Base-by-base conservation (phyloP, 1,140 invertebrate genomes). In the Leptinotarsa texana region DNA sequence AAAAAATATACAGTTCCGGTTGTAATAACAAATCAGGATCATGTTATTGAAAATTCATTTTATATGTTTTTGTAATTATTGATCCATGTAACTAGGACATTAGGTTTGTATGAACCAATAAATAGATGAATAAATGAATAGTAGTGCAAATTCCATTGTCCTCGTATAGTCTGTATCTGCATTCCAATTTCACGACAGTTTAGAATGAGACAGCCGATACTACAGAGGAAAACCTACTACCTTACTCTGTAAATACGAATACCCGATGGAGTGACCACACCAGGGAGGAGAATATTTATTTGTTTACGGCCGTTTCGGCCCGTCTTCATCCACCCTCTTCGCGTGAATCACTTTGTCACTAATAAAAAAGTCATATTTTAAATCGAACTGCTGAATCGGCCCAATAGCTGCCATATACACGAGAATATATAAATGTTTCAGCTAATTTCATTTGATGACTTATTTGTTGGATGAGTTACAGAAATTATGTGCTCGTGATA, bases 301-400 rank as follows among this genome's bases (percentile, higher is more conserved):
- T 67, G 65, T 67, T 67, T 67, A 67, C 65, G 65, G 65, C 33
- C 65, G 24, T 42, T 67, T 42, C 65, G 18, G 33, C 17, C n/a
- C 65, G 65, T 67, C 65, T 67, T 67, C 24, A 67, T 67, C 65
- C 33, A 67, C 65, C 65, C 65, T 67, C 24, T 67, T 67, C 65
- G 65, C 65, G 65, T 67, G 65, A 67, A 67, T 67, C 65, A 67
- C 65, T 67, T 67, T 24, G 65, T 42, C 33, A 24, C 65, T 67
- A 67, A 67, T 67, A 67, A 67, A 67, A 67, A 67, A 42, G 65
- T 67, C 65, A 67, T 67, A 67, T 67, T 67, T 67, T 67, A 67
- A 24, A 67, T 57, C 51, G 51, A 67, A 17, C 65, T 67, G 65
- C 65, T 67, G 65, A 67, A 17, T 33, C 13, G 33, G 65, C 65